A percentile compares a stretch with the other conserved stretches of the same genome.
Evolutionary conservation across 2,888 invertebrate genomes (phyloP).

Genomic region (Sphaerophoria taeniata): DNA sequence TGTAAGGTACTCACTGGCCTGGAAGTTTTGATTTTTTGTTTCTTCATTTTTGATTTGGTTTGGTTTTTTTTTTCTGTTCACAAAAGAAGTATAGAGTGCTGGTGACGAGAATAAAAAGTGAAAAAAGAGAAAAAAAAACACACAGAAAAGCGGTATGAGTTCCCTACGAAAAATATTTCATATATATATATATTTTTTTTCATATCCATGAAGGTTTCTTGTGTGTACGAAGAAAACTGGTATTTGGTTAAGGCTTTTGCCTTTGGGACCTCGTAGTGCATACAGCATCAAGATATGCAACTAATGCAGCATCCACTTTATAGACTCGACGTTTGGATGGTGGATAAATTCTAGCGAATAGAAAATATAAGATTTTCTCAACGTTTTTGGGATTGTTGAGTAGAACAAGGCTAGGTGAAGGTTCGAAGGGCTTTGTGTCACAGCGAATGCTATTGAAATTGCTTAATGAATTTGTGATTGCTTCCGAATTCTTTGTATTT

Average conservation of each 20-base stretch:
- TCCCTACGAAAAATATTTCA: conserved; percentile 69
- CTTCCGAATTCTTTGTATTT: too few species aligned
- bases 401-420: conserved; percentile 12
- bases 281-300: conserved; percentile 34
- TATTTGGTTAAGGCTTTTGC: conserved; percentile 59
- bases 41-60: conserved; percentile 9
- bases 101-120: conserved; percentile 60
- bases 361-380: conserved; percentile 20
- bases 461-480: background rate
- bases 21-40: conserved; percentile 63
- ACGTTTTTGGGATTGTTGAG: conserved; percentile 18
- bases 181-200: conserved; percentile 35
- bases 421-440: conserved; percentile 27
- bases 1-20: conserved; percentile 71
- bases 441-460: conserved; percentile 7
- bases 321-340: background rate
- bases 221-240: conserved; percentile 65
- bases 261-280: conserved; percentile 54
- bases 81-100: conserved; percentile 33
- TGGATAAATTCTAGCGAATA: conserved; percentile 50
- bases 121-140: conserved; percentile 39
- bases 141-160: conserved; percentile 61
- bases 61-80: conserved; percentile 17
- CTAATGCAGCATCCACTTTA: conserved; percentile 52
- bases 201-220: conserved; percentile 4